Evolutionary conservation across 2,113 vertebrate genomes (phyloP).

Genomic region (Onychostoma macrolepis): DNA sequence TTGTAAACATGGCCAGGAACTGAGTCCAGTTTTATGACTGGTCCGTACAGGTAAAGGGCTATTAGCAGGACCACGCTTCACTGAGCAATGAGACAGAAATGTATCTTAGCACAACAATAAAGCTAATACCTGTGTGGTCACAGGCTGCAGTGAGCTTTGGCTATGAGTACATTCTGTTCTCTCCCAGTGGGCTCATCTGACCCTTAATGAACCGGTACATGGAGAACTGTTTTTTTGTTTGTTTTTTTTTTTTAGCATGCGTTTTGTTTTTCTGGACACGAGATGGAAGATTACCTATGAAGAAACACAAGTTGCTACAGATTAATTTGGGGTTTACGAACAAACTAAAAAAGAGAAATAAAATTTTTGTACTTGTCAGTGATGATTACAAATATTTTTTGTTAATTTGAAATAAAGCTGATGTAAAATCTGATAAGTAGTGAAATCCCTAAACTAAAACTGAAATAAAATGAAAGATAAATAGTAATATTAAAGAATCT

Average conservation of each 20-base stretch:
- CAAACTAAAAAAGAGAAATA: too few species aligned
- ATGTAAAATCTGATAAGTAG: too few species aligned
- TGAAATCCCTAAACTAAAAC: too few species aligned
- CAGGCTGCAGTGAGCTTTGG: not conserved
- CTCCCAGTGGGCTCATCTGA: not conserved
- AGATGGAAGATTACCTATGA: not conserved
- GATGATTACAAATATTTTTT: too few species aligned
- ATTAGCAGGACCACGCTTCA: conserved; percentile 55
- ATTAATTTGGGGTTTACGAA: not conserved
- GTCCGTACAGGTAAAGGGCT: conserved; percentile 65
- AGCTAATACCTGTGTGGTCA: not conserved
- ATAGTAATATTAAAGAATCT: too few species aligned
- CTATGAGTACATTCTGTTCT: not conserved
- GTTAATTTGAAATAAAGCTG: too few species aligned
- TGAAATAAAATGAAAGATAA: too few species aligned
- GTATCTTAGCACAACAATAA: conserved; percentile 36
- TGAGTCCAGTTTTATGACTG: conserved; percentile 57
- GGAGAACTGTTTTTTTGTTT: too few species aligned
- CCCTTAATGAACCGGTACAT: not conserved
- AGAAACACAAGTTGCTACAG: not conserved
- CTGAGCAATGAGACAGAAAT: conserved; percentile 60
- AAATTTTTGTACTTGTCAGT: too few species aligned
- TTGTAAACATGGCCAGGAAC: conserved; percentile 56
- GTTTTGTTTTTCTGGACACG: not conserved
- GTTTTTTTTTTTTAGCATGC: too few species aligned